Evolutionary conservation across 2,888 invertebrate genomes (phyloP), one percentile per base, ranked within the genome.

Genomic region (Eupithecia subumbrata): DNA sequence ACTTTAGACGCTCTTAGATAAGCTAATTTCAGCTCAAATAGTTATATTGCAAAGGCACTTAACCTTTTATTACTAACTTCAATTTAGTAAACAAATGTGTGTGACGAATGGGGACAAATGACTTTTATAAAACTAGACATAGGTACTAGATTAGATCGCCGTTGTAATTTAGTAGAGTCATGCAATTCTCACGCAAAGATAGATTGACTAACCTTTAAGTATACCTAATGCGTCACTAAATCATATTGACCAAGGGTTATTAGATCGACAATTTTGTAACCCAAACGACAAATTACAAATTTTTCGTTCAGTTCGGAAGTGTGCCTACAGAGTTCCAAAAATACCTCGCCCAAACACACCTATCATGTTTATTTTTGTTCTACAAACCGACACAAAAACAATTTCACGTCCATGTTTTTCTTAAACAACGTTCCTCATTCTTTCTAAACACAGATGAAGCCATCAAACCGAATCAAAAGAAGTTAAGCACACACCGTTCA

Each of bases 401-500:
- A 43, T 67, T 40, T 67, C 43, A 45, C 68, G 68, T 68, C 14
- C 22, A 68, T 68, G 68, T 67, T 67, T 37, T 34, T 40, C 11
- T 12, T 40, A 64, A 22, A 64, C 34, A 67, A 11, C 40, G 40
- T 37, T 60, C 60, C 25, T 56, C 30, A 30, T 34, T 18, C 30
- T 63, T 63, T 16, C 68, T 45, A 68, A 68, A 72, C 69, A 56
- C 40, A 63, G 43, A 74, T 71, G 71, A 66, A 72, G 25, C 69
- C 22, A 72, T 76, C 71, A 74, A 45, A 69, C 14, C n/a, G 16
- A 70, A 52, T 69, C 60, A 70, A 70, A 72, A 66, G 45, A 67
- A 68, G 60, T 11, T 70, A 60, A 82, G 43, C 70, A 70, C 48
- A 73, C 70, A 76, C 73, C 72, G 75, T 75, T 82, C 81, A 84